phyloP scores from a whole-genome alignment of 2,113 vertebrate genomes.

The Strix aluco region DNA sequence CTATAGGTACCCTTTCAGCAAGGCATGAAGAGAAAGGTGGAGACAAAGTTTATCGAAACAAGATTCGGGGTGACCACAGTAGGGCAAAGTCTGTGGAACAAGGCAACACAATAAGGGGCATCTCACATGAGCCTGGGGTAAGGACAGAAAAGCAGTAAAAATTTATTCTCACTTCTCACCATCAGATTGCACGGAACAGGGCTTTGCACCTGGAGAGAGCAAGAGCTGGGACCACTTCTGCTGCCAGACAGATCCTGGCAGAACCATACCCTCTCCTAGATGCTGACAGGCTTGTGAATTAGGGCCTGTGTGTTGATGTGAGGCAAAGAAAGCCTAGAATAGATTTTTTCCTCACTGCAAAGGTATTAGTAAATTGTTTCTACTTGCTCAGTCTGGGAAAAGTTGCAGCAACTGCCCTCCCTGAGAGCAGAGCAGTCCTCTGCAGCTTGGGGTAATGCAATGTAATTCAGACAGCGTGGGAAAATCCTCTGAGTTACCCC shows the following conservation, averaged over 20 bases:
- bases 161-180: background rate
- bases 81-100: rapidly evolving
- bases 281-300: background rate
- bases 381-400: background rate
- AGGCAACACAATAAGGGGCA: background rate
- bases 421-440: background rate
- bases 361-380: background rate
- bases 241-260: background rate
- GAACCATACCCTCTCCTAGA: background rate
- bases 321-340: background rate
- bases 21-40: background rate
- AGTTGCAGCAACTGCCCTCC: background rate
- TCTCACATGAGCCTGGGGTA: background rate
- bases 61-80: background rate
- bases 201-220: background rate
- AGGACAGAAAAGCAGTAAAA: background rate
- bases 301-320: background rate
- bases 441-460: background rate
- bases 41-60: background rate
- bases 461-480: background rate
- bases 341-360: background rate
- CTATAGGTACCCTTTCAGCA: background rate
- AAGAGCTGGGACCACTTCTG: background rate
- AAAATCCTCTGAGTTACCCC: slow-evolving; percentile 32
- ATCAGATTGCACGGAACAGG: background rate